Conservation (phyloP, 2,888 invertebrate species). For the Mayetiola destructor region DNA sequence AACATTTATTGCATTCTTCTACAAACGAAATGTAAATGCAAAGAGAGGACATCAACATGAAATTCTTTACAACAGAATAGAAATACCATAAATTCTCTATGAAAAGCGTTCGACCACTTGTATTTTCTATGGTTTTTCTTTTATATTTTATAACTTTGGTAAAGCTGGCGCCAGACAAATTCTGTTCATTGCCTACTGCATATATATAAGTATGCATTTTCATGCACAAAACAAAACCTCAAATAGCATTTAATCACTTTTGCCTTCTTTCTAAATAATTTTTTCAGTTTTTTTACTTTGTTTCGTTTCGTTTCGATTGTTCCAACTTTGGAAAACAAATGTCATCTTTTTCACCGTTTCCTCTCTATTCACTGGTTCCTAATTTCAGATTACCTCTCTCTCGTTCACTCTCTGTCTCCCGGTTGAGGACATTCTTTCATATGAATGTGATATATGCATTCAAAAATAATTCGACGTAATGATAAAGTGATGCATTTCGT, state of each 20-base stretch:
- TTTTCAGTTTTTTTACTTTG: not conserved
- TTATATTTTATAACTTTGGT: constrained; percentile 18
- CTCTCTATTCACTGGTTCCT: too few species aligned
- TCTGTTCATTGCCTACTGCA: constrained; percentile 15
- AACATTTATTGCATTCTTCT: too few species aligned
- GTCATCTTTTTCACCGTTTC: not conserved
- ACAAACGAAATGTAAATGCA: too few species aligned
- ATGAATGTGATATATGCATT: too few species aligned
- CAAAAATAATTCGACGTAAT: too few species aligned
- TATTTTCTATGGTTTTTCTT: too few species aligned
- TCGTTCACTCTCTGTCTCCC: too few species aligned
- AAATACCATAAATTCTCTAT: not conserved
- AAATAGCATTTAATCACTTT: not conserved
- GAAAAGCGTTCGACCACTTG: not conserved
- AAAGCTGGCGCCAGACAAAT: constrained; percentile 36
- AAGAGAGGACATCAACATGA: too few species aligned
- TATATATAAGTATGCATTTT: not conserved
- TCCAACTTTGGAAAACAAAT: not conserved
- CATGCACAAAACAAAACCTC: not conserved
- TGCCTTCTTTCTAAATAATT: not conserved
- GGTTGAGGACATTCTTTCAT: too few species aligned
- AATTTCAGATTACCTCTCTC: too few species aligned
- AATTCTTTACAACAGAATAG: too few species aligned
- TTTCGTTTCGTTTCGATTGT: not conserved
- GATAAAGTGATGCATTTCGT: too few species aligned